Evolutionary conservation across 2,888 invertebrate species (phyloP).

Genomic region (Digitonthophagus gazella): DNA sequence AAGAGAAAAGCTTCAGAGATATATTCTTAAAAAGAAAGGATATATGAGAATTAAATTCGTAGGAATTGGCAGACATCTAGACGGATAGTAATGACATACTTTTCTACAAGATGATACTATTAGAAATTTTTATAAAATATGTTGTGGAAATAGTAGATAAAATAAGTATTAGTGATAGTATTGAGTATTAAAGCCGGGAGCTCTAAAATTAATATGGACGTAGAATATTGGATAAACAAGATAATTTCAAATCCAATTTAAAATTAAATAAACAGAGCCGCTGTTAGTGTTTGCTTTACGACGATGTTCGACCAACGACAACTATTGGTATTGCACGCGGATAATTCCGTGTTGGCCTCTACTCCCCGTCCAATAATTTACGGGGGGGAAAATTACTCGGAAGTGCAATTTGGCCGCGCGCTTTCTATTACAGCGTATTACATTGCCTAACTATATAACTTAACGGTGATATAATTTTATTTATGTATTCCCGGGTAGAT

Average conservation of each 20-base stretch:
- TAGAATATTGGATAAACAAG: too few relatives aligned
- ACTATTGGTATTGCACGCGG: neutral
- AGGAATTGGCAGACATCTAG: neutral
- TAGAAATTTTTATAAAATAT: too few relatives aligned
- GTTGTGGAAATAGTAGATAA: too few relatives aligned
- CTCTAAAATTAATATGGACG: too few relatives aligned
- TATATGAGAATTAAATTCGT: neutral
- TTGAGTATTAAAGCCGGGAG: too few relatives aligned
- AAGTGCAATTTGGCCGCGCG: slow-evolving; percentile 2
- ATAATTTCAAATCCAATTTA: too few relatives aligned
- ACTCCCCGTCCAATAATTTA: neutral
- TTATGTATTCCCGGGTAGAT: slow-evolving; percentile 12
- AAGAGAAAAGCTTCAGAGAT: neutral
- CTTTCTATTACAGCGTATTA: slow-evolving; percentile 7
- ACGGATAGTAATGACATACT: too few relatives aligned
- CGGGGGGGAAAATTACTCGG: slow-evolving; percentile 3
- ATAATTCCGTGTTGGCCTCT: neutral
- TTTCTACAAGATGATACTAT: too few relatives aligned
- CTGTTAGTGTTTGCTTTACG: neutral
- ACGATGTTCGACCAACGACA: neutral
- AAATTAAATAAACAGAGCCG: too few relatives aligned
- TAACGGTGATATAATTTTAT: slow-evolving; percentile 20
- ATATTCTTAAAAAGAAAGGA: neutral
- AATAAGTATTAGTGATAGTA: too few relatives aligned
- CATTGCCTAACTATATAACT: slow-evolving; percentile 7